Evolutionary conservation across 2,797 vertebrate species (phyloP), one percentile per base, ranked within the genome.

Genomic region (Schizopygopsis malacanthus): DNA sequence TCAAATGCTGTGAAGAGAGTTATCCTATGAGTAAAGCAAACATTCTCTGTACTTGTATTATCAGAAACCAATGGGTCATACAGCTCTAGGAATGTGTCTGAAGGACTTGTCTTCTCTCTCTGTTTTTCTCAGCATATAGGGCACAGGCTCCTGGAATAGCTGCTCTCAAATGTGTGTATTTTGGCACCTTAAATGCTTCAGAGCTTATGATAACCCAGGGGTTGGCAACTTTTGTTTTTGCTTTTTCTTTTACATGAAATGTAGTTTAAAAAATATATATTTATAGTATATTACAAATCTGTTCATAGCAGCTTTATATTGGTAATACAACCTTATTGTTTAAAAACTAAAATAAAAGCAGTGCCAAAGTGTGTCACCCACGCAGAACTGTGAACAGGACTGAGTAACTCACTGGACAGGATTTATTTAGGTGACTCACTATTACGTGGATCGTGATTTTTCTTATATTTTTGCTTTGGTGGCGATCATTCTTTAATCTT

Each of bases 161-260:
- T 90, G 93, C 94, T 94, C 93, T 95, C 93, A 96, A 96, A 96
- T 94, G 95, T 96, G 94, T 94, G 95, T 95, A 94, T 95, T 87
- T 70, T 86, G 65, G 54, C 86, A 63, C 91, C 88, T 88, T 75
- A 52, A 93, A 90, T 85, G 93, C 93, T 94, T 95, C 93, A 92
- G 93, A 92, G 92, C 88, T 89, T 89, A 89, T 22, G 16, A 73
- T 43, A 82, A 72, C 81, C 1, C 69, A 72, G 70, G 81, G 81
- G 39, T 72, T 4, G 81, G 67, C 69, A 82, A 72, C 50, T n/a
- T 56, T 71, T 67, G 61, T 61, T 39, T 2, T 22, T 13, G 1
- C 33, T 33, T 18, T 33, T 65, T 65, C 22, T 6, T 52, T 52
- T 41, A 41, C 6, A 28, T 50, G 45, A 33, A 75, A 52, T 52